These are phyloP conservation scores for Tenebrosternarchus preto DNA, from an alignment of 2,113 vertebrate genomes.

Conservation along the genomic window DNA sequence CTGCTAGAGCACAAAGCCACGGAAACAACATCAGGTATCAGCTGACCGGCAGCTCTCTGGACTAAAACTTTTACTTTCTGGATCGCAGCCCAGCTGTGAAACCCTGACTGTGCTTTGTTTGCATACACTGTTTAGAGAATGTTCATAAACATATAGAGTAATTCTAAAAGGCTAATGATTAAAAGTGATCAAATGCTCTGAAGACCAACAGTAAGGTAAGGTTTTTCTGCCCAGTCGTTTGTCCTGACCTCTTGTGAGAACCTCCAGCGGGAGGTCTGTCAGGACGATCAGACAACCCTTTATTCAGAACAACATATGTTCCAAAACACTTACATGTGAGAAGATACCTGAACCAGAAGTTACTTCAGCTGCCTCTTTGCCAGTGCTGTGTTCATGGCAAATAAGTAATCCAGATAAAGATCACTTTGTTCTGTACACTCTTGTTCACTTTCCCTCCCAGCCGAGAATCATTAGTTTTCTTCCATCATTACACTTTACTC, in stretches of 20 bases:
- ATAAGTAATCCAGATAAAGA: constrained; percentile 19
- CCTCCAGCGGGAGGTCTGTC: neutral
- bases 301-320: neutral
- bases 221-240: neutral
- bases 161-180: neutral
- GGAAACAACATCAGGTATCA: neutral
- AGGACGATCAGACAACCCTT: neutral
- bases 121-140: neutral
- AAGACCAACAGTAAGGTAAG: neutral
- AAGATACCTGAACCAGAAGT: neutral
- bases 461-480: neutral
- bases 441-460: neutral
- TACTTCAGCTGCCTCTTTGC: neutral
- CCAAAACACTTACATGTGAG: neutral
- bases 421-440: neutral
- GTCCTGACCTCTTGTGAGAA: neutral
- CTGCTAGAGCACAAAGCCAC: neutral
- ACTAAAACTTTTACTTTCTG: neutral
- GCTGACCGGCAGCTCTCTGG: neutral
- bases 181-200: neutral
- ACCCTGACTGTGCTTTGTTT: neutral
- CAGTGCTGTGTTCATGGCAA: neutral
- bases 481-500: neutral
- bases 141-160: too few species aligned
- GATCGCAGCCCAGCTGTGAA: neutral